Conservation (phyloP, 2,888 invertebrate species). For the Drosophila fulvimacula region DNA sequence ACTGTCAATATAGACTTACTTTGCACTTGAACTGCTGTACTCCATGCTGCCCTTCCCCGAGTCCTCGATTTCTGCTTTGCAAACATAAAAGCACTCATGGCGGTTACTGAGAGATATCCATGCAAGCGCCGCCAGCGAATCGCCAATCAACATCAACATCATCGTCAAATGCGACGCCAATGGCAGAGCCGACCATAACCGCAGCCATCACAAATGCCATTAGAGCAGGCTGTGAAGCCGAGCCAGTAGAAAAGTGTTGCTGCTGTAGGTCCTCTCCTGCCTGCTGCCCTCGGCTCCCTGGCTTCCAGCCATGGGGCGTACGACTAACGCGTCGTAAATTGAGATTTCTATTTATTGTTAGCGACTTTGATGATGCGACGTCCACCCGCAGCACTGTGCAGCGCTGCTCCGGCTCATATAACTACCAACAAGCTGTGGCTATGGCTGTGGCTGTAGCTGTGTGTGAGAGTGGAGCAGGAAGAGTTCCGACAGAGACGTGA, state of each 20-base stretch:
- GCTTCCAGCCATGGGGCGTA: conserved; percentile 15
- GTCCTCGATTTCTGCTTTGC: conserved; percentile 3
- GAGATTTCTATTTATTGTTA: conserved; percentile 79
- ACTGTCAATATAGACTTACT: conserved; percentile 60
- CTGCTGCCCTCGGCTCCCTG: background rate
- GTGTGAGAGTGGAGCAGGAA: background rate
- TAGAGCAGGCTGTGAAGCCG: conserved; percentile 60
- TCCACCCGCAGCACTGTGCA: conserved; percentile 27
- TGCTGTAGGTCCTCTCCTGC: background rate
- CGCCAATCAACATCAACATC: conserved; percentile 79
- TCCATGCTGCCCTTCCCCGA: background rate
- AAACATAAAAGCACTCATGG: conserved; percentile 51
- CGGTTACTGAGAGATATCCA: conserved; percentile 31
- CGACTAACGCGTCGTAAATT: conserved; percentile 77
- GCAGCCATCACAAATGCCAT: conserved; percentile 78
- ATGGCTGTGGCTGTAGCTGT: background rate
- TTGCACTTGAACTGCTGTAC: conserved; percentile 33
- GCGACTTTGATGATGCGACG: conserved; percentile 53
- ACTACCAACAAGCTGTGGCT: conserved; percentile 18
- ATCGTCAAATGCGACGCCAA: conserved; percentile 63
- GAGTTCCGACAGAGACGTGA: conserved; percentile 36
- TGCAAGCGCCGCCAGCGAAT: conserved; percentile 65
- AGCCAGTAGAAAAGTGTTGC: conserved; percentile 43
- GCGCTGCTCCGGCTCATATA: conserved; percentile 39
- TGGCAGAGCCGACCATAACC: conserved; percentile 66